phyloP scores from a whole-genome alignment of 2,797 vertebrate species.

The Simalia tracyae region DNA sequence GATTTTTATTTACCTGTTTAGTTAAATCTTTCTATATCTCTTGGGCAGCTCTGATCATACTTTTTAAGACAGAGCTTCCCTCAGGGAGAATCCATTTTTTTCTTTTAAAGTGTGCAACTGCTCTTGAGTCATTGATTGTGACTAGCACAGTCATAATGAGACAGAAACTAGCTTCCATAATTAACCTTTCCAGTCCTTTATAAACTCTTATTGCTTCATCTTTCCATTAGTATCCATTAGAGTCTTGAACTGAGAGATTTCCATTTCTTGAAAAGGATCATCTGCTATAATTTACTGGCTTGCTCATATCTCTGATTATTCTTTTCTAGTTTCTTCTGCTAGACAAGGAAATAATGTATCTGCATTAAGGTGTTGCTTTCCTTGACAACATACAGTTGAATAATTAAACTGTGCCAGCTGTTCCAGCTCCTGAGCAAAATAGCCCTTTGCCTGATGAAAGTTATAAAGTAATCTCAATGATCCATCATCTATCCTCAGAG shows the following conservation, averaged over 20 bases:
- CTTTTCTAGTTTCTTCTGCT: background rate
- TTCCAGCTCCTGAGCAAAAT: background rate
- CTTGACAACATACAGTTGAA: background rate
- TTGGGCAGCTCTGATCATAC: background rate
- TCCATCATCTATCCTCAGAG: background rate
- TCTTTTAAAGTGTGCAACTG: background rate
- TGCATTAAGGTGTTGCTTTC: background rate
- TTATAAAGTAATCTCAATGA: background rate
- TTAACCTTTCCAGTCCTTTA: background rate
- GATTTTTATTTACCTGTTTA: background rate
- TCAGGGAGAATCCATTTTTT: background rate
- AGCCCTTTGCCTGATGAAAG: background rate
- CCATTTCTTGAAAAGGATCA: background rate
- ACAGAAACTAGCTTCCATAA: background rate
- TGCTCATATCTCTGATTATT: background rate
- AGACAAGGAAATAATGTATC: background rate
- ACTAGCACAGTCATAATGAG: background rate
- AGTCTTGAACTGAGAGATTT: background rate
- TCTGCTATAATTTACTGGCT: background rate
- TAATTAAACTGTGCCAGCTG: slow-evolving; percentile 2
- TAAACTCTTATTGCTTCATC: background rate
- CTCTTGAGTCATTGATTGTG: background rate
- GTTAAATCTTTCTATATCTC: background rate
- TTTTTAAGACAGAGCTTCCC: background rate
- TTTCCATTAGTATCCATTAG: background rate